Evolutionary conservation across 35 echinoderm and acorn worm species (phyloP), one percentile per base, ranked within the genome.

Genomic region (Amphiura filiformis): DNA sequence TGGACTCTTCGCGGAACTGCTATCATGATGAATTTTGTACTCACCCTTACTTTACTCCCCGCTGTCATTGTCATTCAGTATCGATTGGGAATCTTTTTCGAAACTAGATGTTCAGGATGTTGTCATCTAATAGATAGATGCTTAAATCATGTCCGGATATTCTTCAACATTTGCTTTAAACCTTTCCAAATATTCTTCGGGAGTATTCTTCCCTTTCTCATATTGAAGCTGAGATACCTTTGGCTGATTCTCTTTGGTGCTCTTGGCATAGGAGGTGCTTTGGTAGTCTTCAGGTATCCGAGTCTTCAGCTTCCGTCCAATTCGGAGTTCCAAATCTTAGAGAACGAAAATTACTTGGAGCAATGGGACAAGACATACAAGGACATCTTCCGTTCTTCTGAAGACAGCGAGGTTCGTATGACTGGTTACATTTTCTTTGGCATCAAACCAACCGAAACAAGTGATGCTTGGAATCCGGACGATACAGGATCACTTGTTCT

Each of bases 31-130:
- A 97, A 97, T 56, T 94, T 97, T 42, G 33, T 94, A 0, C 87
- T 91, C 35, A 97, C 95, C 11, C 80, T 97, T 18, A 92, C 95
- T 0, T 91, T 92, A 85, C 52, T 97, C n/a, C 95, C 95, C 4
- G 92, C 92, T 35, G 90, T 91, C 17, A 76, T 97, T 31, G 78
- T 93, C 17, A 88, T 97, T 17, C 81, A 97, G 47, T 82, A 91
- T 28, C 94, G 88, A 78, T 88, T 87, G 39, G 31, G 84, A 31
- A 28, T 76, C 22, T 80, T 47, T 17, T 35, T 32, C 35, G 34
- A 47, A 9, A 47, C 4, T 9, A 47, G 41, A 47, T 47, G 17
- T 47, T 4, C 4, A 4, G 17, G 17, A 4, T 47, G 41, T 17
- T 47, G 41, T 47, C 17, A 47, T 47, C 5, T 47, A 47, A 47